These are phyloP conservation scores for Eumacrocentrus americanus DNA, from an alignment of 2,888 invertebrate genomes.

Conservation along the genomic window DNA sequence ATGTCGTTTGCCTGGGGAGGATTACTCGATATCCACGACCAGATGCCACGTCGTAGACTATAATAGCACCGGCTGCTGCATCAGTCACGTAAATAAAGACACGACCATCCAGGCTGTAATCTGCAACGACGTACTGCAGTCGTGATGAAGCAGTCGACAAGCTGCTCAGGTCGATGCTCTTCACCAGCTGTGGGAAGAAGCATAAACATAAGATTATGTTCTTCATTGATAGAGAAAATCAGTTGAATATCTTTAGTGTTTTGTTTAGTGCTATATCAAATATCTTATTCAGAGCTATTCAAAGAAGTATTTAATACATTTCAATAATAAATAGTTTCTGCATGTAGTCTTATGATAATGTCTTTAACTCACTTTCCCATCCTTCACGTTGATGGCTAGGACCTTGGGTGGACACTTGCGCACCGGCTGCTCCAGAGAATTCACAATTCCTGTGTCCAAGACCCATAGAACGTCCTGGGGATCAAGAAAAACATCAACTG, in stretches of 20 bases:
- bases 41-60: conserved; percentile 69
- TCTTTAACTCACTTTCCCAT: conserved; percentile 60
- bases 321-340: too few species aligned
- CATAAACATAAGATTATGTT: neutral
- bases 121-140: conserved; percentile 67
- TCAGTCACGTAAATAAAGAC: conserved; percentile 63
- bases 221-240: conserved; percentile 8
- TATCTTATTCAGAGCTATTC: neutral
- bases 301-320: neutral
- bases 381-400: conserved; percentile 66
- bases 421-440: conserved; percentile 67
- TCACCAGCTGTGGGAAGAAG: conserved; percentile 59
- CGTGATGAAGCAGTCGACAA: conserved; percentile 64
- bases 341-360: neutral
- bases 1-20: conserved; percentile 65
- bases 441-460: conserved; percentile 68
- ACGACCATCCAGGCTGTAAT: conserved; percentile 64
- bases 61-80: conserved; percentile 61
- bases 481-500: conserved; percentile 70
- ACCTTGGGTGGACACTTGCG: conserved; percentile 69
- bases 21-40: conserved; percentile 71
- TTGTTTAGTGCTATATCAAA: neutral
- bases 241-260: neutral
- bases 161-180: conserved; percentile 65
- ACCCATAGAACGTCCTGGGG: conserved; percentile 68